A percentile compares a stretch with the other conserved stretches of the same genome.
phyloP scores from a whole-genome alignment of 2,113 vertebrate species.

The Dasyprocta punctata region DNA sequence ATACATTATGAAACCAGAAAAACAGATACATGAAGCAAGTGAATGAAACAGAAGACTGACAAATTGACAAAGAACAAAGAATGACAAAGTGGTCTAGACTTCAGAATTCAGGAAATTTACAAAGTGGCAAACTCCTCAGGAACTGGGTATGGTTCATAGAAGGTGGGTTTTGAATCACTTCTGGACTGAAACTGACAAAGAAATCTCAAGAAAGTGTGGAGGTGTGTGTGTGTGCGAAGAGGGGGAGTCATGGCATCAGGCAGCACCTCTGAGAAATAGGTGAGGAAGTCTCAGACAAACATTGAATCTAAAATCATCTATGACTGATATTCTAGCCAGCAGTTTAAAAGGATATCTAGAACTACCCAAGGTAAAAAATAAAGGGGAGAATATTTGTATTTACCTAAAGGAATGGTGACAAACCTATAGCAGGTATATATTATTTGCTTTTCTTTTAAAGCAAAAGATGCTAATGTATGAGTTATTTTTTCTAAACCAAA shows the following conservation, averaged over 20 bases:
- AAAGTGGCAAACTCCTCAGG: background rate
- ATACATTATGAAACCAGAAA: background rate
- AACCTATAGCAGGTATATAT: background rate
- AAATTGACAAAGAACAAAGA: conserved; percentile 22
- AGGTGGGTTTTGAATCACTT: background rate
- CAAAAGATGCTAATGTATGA: background rate
- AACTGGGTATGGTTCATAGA: background rate
- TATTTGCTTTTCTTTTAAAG: background rate
- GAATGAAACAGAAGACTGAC: background rate
- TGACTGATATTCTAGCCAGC: background rate
- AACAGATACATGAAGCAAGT: background rate
- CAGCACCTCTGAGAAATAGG: background rate
- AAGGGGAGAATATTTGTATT: conserved; percentile 13
- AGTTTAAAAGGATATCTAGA: conserved; percentile 37
- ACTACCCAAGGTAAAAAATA: background rate
- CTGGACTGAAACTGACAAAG: background rate
- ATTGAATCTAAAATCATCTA: conserved; percentile 48
- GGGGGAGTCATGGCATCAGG: background rate
- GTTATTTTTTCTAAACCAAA: background rate
- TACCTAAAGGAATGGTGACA: background rate
- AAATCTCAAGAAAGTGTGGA: background rate
- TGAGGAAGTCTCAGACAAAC: conserved; percentile 11
- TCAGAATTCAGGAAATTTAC: conserved; percentile 24
- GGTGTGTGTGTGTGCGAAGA: background rate
- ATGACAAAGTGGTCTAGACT: background rate